Evolutionary conservation across 2,797 vertebrate species (phyloP).

Genomic region (Premnoplex brunnescens): DNA sequence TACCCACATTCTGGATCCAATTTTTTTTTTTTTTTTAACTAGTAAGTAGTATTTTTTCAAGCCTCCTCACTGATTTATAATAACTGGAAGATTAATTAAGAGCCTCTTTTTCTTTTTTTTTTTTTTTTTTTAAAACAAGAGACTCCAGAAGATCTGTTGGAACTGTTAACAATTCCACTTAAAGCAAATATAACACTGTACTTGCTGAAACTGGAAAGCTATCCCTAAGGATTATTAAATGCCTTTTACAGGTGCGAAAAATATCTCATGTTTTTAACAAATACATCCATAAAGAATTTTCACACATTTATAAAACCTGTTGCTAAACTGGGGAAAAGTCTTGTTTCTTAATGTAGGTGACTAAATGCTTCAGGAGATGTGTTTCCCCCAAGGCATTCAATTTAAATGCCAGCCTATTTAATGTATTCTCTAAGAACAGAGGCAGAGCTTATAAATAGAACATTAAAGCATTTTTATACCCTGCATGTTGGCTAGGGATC

Average conservation of each 20-base stretch:
- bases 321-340: neutral
- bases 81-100: slow-evolving; percentile 35
- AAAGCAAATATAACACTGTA: neutral
- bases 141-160: neutral
- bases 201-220: neutral
- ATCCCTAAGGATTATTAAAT: slow-evolving; percentile 17
- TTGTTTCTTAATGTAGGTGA: slow-evolving; percentile 16
- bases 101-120: neutral
- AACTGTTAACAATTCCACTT: neutral
- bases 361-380: slow-evolving; percentile 2
- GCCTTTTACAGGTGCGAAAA: slow-evolving; percentile 27
- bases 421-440: slow-evolving; percentile 13
- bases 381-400: neutral
- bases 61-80: slow-evolving; percentile 10
- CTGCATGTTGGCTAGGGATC: neutral
- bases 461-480: slow-evolving; percentile 2
- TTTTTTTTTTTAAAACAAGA: neutral
- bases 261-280: slow-evolving; percentile 33
- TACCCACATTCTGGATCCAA: neutral
- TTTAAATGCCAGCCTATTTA: slow-evolving; percentile 16
- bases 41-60: slow-evolving; percentile 15
- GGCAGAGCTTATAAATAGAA: slow-evolving; percentile 8
- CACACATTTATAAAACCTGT: slow-evolving; percentile 20
- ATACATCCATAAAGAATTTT: slow-evolving; percentile 43
- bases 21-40: slow-evolving; percentile 16